These are phyloP conservation scores for Melanotaenia duboulayi DNA, from an alignment of 2,113 vertebrate species.

Conservation along the genomic window DNA sequence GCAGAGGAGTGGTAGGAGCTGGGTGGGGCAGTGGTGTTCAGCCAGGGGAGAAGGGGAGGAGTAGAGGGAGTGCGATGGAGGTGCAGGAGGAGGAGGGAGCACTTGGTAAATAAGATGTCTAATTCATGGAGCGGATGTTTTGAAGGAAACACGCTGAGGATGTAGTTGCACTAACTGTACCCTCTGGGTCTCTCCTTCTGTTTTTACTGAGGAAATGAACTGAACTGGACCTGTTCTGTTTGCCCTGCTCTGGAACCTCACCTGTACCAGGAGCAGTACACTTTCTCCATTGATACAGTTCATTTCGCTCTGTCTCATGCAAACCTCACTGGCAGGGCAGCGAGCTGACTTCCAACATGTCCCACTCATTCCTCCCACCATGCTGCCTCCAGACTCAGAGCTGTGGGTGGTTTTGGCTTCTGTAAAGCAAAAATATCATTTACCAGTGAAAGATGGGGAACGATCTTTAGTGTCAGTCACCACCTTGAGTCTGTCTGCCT, in stretches of 20 bases:
- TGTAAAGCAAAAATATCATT: conserved; percentile 26
- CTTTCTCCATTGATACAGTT: conserved; percentile 65
- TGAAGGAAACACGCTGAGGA: conserved; percentile 84
- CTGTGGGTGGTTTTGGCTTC: not conserved
- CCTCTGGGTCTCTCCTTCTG: conserved; percentile 43
- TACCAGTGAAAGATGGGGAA: conserved; percentile 17
- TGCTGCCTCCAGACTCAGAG: conserved; percentile 30
- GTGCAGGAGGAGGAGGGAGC: conserved; percentile 16
- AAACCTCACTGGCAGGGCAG: conserved; percentile 46
- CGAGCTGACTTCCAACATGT: conserved; percentile 10
- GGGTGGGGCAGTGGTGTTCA: conserved; percentile 14
- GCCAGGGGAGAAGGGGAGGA: conserved; percentile 23
- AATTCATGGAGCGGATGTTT: conserved; percentile 87
- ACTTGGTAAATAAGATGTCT: conserved; percentile 79
- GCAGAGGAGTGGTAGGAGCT: conserved; percentile 29
- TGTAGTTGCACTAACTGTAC: conserved; percentile 69
- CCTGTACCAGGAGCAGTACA: conserved; percentile 67
- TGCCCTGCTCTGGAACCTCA: conserved; percentile 53
- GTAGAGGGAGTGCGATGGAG: conserved; percentile 23
- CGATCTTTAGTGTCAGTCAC: conserved; percentile 20
- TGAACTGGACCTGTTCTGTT: conserved; percentile 70
- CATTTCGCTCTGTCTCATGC: conserved; percentile 50
- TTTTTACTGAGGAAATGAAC: conserved; percentile 64
- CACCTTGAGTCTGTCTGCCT: conserved; percentile 13
- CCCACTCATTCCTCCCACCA: conserved; percentile 35